Base-by-base conservation (phyloP, 2,113 vertebrate genomes). In the Lepus americanus region DNA sequence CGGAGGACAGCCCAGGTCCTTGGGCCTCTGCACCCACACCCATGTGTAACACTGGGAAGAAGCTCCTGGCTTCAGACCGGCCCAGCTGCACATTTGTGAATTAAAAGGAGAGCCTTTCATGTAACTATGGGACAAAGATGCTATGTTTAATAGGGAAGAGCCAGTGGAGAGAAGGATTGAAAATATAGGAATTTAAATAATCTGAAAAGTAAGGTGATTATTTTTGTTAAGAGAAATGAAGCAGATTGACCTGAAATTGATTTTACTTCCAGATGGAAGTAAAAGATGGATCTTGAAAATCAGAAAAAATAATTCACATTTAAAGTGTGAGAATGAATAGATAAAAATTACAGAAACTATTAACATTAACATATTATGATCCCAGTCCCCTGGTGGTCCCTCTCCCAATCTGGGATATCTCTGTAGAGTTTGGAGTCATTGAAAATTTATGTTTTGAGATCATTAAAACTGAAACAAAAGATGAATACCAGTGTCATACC, bases 401-500 rank as follows among this genome's bases (percentile, higher is more conserved):
- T 8, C 29, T 19, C 77, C 44, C 36, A 36, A 83, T 22, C 61
- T 12, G 3, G 22, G 44, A 76, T 79, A 44, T 55, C 44, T n/a
- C 29, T 22, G 25, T 55, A 85, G 39, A 78, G 51, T 79, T 86
- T 33, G 22, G 17, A 91, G 87, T 85, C 61, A 73, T 39, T 89
- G 49, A 33, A 86, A 89, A 93, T 80, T 59, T 59, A 66, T 72
- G 61, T 83, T 91, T 87, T 87, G 6, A 90, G 20, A 95, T 12
- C 17, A 93, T 80, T 92, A 17, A 92, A 94, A 89, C 20, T 39
- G 29, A 87, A 96, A 74, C 80, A 19, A 93, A 94, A 86, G 25
- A 19, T 80, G 36, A 91, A 76, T 59, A 69, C 20, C 29, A 25
- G 0, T 74, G 44, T 64, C 9, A 19, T 64, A 61, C 81, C 78